These are phyloP conservation scores for Lathronympha strigana DNA, from an alignment of 2,888 invertebrate species.

Conservation along the genomic window DNA sequence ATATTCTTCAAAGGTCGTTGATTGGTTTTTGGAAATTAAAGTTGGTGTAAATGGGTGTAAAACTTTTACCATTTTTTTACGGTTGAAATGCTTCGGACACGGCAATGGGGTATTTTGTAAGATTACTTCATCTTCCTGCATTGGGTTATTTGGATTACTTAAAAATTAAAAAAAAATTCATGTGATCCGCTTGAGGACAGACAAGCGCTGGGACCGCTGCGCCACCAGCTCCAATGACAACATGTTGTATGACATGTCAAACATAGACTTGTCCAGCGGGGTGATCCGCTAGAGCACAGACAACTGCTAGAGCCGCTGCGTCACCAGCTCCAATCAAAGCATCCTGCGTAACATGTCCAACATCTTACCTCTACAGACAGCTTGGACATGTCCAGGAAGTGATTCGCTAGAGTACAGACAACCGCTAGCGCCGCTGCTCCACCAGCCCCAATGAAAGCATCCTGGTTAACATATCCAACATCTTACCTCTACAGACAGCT, in stretches of 20 bases:
- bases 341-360: not conserved
- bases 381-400: conserved; percentile 11
- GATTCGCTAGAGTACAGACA: not conserved
- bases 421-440: conserved; percentile 90
- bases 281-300: not conserved
- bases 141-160: too few species aligned
- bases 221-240: conserved; percentile 89
- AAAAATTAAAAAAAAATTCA: too few species aligned
- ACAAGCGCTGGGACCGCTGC: conserved; percentile 95
- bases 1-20: too few species aligned
- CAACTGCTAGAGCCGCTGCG: not conserved
- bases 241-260: not conserved
- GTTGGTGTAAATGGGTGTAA: too few species aligned
- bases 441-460: conserved; percentile 99
- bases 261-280: not conserved
- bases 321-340: too few species aligned
- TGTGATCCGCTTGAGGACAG: conserved; percentile 95
- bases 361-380: conserved; percentile 85
- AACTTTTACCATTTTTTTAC: too few species aligned
- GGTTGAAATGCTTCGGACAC: too few species aligned
- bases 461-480: conserved; percentile 85
- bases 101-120: too few species aligned
- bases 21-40: too few species aligned
- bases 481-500: conserved; percentile 92
- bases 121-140: too few species aligned